phyloP scores from a whole-genome alignment of 1,140 invertebrate genomes.

The Zaprionus davidi region DNA sequence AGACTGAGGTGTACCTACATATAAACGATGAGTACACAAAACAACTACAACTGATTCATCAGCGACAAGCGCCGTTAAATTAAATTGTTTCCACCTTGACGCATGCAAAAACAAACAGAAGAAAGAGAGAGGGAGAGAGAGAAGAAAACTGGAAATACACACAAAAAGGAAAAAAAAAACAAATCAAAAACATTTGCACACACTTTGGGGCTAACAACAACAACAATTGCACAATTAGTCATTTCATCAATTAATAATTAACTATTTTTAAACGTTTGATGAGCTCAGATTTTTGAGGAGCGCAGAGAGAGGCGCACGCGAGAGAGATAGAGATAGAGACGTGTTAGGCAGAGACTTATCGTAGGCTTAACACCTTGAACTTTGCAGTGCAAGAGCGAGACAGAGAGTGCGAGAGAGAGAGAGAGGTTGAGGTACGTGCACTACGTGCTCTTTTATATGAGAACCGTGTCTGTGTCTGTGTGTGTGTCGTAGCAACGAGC shows the following conservation, averaged over 20 bases:
- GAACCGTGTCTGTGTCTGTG: too few species aligned
- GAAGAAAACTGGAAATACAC: neutral
- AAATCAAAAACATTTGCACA: constrained; percentile 20
- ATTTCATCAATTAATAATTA: constrained; percentile 77
- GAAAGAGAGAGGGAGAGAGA: neutral
- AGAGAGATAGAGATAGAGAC: constrained; percentile 8
- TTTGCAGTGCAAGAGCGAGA: constrained; percentile 34
- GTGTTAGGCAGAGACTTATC: constrained; percentile 53
- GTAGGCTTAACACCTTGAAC: constrained; percentile 69
- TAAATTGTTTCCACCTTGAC: constrained; percentile 60
- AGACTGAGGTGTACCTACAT: constrained; percentile 24
- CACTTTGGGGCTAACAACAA: constrained; percentile 32
- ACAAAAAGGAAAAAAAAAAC: neutral
- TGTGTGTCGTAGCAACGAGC: constrained; percentile 30
- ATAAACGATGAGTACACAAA: constrained; percentile 26
- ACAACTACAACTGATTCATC: constrained; percentile 59
- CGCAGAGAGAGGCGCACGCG: neutral
- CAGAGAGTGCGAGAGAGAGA: neutral
- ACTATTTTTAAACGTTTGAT: constrained; percentile 77
- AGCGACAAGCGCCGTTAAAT: constrained; percentile 52
- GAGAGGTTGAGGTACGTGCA: constrained; percentile 9
- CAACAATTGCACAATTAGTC: constrained; percentile 75
- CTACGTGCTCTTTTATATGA: constrained; percentile 15
- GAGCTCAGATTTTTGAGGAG: constrained; percentile 57
- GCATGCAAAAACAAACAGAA: constrained; percentile 31